Conservation (phyloP, 2,113 vertebrate genomes). For the Neopipo cinnamomea region DNA sequence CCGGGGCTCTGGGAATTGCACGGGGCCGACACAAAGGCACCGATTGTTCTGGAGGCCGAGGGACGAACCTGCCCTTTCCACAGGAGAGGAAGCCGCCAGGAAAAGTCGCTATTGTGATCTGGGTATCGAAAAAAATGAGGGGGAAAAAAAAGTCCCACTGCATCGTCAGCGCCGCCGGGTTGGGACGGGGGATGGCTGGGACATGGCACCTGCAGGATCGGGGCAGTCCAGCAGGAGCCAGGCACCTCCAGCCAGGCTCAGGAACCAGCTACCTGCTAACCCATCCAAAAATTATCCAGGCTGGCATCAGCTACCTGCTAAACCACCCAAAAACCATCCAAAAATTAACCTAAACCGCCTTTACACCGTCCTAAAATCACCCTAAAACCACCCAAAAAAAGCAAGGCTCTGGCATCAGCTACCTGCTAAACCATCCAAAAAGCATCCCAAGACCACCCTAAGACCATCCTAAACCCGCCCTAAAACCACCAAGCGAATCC, state of each 20-base stretch:
- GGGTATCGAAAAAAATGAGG: background rate
- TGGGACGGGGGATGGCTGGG: fast-evolving
- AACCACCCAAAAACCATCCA: background rate
- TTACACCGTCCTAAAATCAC: background rate
- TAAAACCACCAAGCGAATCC: background rate
- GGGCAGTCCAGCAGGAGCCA: background rate
- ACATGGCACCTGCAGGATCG: fast-evolving
- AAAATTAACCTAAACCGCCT: background rate
- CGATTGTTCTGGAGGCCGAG: constrained; percentile 49
- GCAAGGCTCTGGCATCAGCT: background rate
- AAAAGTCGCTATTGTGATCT: constrained; percentile 20
- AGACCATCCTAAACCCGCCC: background rate
- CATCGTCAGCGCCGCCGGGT: fast-evolving
- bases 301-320: background rate
- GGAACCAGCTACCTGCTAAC: background rate
- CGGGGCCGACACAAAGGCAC: constrained; percentile 26
- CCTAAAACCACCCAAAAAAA: background rate
- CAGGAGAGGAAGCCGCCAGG: constrained; percentile 15
- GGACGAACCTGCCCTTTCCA: constrained; percentile 43
- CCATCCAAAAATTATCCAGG: background rate
- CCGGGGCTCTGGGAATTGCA: constrained; percentile 20
- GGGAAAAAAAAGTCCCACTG: background rate
- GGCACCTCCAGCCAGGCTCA: background rate
- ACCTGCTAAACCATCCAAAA: background rate
- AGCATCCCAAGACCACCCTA: background rate